Evolutionary conservation across 2,888 invertebrate species (phyloP).

Genomic region (Aphodius granarius): DNA sequence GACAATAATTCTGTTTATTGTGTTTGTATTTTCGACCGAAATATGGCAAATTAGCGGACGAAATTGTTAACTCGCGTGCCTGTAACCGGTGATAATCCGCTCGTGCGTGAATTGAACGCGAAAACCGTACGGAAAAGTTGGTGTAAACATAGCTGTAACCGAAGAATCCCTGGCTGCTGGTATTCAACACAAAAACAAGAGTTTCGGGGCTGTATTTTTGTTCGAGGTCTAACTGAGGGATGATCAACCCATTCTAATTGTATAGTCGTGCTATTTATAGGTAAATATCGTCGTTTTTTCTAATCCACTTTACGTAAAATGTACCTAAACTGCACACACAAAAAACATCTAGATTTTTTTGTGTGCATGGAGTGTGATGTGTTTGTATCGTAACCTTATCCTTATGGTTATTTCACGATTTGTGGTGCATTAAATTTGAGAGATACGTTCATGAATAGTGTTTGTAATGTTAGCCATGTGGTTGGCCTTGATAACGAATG

Average conservation of each 20-base stretch:
- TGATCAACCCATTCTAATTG: neutral
- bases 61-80: slow-evolving; percentile 11
- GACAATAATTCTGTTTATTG: slow-evolving; percentile 51
- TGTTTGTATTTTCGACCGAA: slow-evolving; percentile 33
- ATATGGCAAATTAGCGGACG: slow-evolving; percentile 21
- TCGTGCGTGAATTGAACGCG: slow-evolving; percentile 12
- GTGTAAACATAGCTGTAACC: neutral
- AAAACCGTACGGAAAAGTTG: neutral
- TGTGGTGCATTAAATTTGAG: neutral
- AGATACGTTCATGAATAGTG: neutral
- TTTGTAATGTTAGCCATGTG: neutral
- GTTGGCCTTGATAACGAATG: neutral
- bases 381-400: neutral
- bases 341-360: neutral
- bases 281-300: neutral
- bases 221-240: neutral
- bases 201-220: neutral
- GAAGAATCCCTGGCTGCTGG: neutral
- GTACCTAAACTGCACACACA: too few relatives aligned
- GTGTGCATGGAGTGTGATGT: neutral
- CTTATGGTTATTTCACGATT: neutral
- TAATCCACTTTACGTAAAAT: too few relatives aligned
- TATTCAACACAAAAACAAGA: neutral
- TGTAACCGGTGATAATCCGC: slow-evolving; percentile 21
- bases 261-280: neutral